Evolutionary conservation across 1,140 invertebrate genomes (phyloP).

Genomic region (Thalassaphorura encarpata): DNA sequence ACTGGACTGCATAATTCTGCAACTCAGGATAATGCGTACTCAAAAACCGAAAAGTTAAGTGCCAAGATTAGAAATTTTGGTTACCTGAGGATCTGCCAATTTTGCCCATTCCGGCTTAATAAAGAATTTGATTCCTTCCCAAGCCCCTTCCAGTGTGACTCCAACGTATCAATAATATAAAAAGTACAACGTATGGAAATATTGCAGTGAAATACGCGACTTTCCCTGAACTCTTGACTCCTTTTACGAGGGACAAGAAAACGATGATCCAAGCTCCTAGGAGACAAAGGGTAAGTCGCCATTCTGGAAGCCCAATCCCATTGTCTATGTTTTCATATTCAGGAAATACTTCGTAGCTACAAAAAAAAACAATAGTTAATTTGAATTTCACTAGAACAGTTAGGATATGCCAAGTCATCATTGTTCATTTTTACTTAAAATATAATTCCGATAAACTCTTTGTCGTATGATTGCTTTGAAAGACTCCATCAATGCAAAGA

Average conservation of each 20-base stretch:
- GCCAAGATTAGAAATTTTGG: neutral
- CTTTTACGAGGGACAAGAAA: slow-evolving; percentile 62
- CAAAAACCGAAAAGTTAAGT: neutral
- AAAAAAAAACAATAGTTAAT: slow-evolving; percentile 38
- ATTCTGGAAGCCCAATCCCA: slow-evolving; percentile 61
- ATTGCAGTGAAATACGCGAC: slow-evolving; percentile 42
- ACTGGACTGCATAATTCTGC: too few relatives aligned
- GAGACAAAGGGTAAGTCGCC: slow-evolving; percentile 50
- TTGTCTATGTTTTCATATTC: slow-evolving; percentile 46
- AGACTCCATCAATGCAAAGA: neutral
- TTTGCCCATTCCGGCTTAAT: slow-evolving; percentile 58
- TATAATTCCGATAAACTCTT: neutral
- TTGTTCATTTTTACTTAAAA: neutral
- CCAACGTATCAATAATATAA: slow-evolving; percentile 59
- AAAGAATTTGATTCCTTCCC: slow-evolving; percentile 64
- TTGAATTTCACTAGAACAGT: slow-evolving; percentile 8
- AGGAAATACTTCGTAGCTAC: slow-evolving; percentile 4
- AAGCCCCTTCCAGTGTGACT: slow-evolving; percentile 60
- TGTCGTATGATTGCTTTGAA: neutral
- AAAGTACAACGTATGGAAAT: slow-evolving; percentile 72
- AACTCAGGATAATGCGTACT: too few relatives aligned
- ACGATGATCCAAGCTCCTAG: slow-evolving; percentile 55
- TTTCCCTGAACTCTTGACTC: slow-evolving; percentile 60
- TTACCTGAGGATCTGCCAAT: slow-evolving; percentile 51
- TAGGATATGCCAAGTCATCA: slow-evolving; percentile 50